Percentiles rank a stretch among this genome's conserved stretches.
These are phyloP conservation scores for Sebastes cheni DNA, from an alignment of 2,797 vertebrate species.

Conservation along the genomic window DNA sequence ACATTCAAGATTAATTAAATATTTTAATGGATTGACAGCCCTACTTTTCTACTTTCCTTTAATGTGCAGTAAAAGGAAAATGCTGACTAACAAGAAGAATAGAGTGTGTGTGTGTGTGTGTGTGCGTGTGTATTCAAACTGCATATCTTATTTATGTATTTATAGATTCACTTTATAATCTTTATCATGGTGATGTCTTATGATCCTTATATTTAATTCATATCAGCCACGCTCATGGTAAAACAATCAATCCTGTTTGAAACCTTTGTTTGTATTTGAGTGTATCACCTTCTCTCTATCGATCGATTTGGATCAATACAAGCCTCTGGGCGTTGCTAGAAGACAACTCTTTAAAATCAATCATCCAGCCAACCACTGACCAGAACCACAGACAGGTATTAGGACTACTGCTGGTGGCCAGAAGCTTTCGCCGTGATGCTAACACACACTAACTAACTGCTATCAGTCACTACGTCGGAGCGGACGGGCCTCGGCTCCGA, in stretches of 20 bases:
- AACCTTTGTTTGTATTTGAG: not conserved
- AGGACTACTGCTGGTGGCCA: too few relatives aligned
- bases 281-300: not conserved
- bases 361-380: not conserved
- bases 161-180: not conserved
- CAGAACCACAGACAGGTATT: not conserved
- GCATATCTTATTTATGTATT: not conserved
- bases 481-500: too few relatives aligned
- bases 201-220: not conserved
- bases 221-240: not conserved
- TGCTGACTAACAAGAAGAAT: not conserved
- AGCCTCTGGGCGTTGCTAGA: not conserved
- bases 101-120: too few relatives aligned
- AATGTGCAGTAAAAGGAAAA: not conserved
- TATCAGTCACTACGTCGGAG: too few relatives aligned
- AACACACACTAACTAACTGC: too few relatives aligned
- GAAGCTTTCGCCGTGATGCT: too few relatives aligned
- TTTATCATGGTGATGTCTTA: not conserved
- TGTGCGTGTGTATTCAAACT: not conserved
- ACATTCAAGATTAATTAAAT: too few relatives aligned
- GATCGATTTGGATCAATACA: conserved; percentile 1
- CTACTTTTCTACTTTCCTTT: not conserved
- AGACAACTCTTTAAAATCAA: not conserved
- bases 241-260: not conserved
- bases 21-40: too few relatives aligned